Evolutionary conservation across 2,888 invertebrate species (phyloP).

Genomic region (Erebia palarica): DNA sequence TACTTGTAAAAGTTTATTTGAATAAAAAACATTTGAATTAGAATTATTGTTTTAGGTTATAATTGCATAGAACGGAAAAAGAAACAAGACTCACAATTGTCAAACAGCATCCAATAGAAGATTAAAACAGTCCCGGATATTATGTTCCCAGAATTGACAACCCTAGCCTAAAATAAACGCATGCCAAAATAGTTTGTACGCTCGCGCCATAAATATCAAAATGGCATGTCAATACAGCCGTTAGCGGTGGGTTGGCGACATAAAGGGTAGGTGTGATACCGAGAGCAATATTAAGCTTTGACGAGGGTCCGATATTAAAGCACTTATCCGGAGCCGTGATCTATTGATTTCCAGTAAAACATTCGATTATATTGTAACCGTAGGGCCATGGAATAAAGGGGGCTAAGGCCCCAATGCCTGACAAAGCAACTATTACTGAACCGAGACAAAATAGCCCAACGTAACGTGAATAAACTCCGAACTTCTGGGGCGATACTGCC

Average conservation of each 20-base stretch:
- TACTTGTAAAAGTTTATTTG: too few relatives aligned
- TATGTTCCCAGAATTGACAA: background rate
- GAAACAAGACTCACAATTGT: background rate
- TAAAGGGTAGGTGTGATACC: conserved; percentile 41
- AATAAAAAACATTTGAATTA: too few relatives aligned
- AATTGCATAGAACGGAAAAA: background rate
- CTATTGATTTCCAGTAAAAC: conserved; percentile 42
- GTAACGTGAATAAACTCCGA: too few relatives aligned
- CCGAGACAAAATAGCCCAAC: too few relatives aligned
- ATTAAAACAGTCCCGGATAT: background rate
- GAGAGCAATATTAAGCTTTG: conserved; percentile 46
- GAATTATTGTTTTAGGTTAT: background rate
- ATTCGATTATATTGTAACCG: conserved; percentile 41
- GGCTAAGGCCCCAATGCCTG: background rate
- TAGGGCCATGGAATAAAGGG: background rate
- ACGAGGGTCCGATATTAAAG: conserved; percentile 61
- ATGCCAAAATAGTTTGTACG: conserved; percentile 31
- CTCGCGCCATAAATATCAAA: conserved; percentile 23
- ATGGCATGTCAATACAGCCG: conserved; percentile 17
- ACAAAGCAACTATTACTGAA: too few relatives aligned
- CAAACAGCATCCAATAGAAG: background rate
- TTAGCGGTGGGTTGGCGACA: conserved; percentile 33
- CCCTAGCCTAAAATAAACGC: conserved; percentile 6
- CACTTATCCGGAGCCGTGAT: conserved; percentile 41
- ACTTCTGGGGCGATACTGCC: too few relatives aligned